Evolutionary conservation across 1,140 invertebrate species (phyloP), one percentile per base, ranked within the genome.

Genomic region (Drosophila mauritiana): DNA sequence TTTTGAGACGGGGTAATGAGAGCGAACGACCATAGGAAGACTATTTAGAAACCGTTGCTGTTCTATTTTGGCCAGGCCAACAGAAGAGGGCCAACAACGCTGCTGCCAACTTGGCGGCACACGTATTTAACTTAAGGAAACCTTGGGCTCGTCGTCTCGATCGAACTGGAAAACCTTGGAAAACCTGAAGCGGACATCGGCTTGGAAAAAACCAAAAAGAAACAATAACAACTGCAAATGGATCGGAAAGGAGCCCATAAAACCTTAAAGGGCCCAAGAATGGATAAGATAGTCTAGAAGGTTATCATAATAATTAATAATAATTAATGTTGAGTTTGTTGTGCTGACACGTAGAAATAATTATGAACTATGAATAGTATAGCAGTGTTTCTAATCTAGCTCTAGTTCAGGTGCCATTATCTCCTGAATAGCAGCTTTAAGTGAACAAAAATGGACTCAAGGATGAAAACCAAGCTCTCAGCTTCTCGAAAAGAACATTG

Each of bases 21-120:
- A 55, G 25, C 48, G 27, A 49, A 25, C n/a, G 15, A 42, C 22
- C 37, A 10, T 54, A 42, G 51, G 25, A 43, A 34, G 73, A 73
- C 80, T 83, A 72, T 89, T 89, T 88, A 88, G 84, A 88, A 89
- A 89, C 84, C 80, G 84, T 88, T 89, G 84, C 80, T 89, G 84
- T 88, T 88, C 84, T 88, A 88, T 88, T 88, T 89, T 89, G 73
- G 84, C 80, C 84, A 88, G 84, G 84, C 84, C 80, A 88, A 88
- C 84, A 88, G 84, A 88, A 88, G 74, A 76, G 62, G 62, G 59
- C 59, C 67, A 62, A 12, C 52, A 75, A 37, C 73, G 42, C 40
- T 62, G 73, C 55, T 51, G 74, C 63, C 49, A 70, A 57, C 63
- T 67, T 78, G 75, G 20, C 37, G 55, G 27, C 45, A 31, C 51